Conservation (phyloP, 2,888 invertebrate species). For the Ormyrus rosae region DNA sequence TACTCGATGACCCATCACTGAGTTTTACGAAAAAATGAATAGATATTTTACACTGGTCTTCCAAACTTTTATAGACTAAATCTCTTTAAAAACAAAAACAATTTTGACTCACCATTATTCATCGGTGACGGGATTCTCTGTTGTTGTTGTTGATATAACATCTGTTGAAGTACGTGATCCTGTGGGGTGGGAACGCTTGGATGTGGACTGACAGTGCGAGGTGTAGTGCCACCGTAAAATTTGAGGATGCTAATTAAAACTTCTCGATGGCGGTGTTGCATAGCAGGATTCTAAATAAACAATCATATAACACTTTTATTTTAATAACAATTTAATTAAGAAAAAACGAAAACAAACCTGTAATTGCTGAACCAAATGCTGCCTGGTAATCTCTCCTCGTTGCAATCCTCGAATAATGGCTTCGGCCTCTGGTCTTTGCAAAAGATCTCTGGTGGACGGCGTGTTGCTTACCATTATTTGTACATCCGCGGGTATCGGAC, state of each 20-base stretch:
- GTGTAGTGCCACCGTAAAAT: constrained; percentile 74
- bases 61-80: neutral
- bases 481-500: constrained; percentile 75
- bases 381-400: constrained; percentile 86
- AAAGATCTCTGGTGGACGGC: constrained; percentile 80
- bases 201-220: constrained; percentile 74
- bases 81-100: neutral
- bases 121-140: constrained; percentile 76
- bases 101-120: constrained; percentile 69
- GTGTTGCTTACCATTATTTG: constrained; percentile 76
- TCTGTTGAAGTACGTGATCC: constrained; percentile 76
- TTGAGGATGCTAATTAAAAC: constrained; percentile 83
- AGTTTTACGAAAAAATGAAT: constrained; percentile 28
- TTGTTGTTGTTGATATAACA: constrained; percentile 74
- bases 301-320: neutral
- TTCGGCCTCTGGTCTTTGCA: constrained; percentile 86
- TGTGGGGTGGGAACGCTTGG: constrained; percentile 73
- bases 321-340: neutral
- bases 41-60: neutral
- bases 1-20: constrained; percentile 82
- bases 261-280: constrained; percentile 85
- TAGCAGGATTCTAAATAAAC: constrained; percentile 79
- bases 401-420: constrained; percentile 86
- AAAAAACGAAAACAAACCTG: constrained; percentile 69
- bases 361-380: constrained; percentile 86